These are phyloP conservation scores for Cryptocephalus moraei DNA, from an alignment of 2,888 invertebrate genomes.

Conservation along the genomic window DNA sequence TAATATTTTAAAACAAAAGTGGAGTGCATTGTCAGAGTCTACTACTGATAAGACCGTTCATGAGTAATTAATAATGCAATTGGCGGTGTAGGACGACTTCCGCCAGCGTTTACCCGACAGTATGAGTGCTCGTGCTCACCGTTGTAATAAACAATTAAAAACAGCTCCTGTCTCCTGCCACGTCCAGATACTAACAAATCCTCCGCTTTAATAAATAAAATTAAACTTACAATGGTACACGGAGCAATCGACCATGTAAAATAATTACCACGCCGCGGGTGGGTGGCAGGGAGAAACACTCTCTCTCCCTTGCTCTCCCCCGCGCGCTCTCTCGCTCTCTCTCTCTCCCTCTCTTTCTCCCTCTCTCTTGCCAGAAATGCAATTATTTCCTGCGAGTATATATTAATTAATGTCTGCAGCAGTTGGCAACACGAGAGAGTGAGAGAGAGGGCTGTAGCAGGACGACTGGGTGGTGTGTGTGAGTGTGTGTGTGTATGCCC, in stretches of 20 bases:
- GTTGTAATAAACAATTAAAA: too few relatives aligned
- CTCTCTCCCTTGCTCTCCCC: too few relatives aligned
- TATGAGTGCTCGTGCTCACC: too few relatives aligned
- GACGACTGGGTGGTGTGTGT: constrained; percentile 5
- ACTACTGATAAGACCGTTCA: too few relatives aligned
- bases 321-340: too few relatives aligned
- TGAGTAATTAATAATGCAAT: too few relatives aligned
- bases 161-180: constrained; percentile 9
- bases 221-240: constrained; percentile 29
- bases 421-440: constrained; percentile 34
- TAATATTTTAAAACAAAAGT: too few relatives aligned
- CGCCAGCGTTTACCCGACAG: too few relatives aligned
- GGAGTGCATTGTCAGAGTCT: too few relatives aligned
- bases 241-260: constrained; percentile 32
- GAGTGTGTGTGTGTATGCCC: neutral
- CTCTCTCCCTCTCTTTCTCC: constrained; percentile 1
- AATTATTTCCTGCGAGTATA: constrained; percentile 36
- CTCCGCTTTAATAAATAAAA: constrained; percentile 22
- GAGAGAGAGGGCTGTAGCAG: constrained; percentile 8
- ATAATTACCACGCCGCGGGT: constrained; percentile 26
- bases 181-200: constrained; percentile 10
- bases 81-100: too few relatives aligned
- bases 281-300: constrained; percentile 4
- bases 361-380: constrained; percentile 23
- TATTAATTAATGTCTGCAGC: constrained; percentile 41